Evolutionary conservation across 2,797 vertebrate species (phyloP).

Genomic region (Betta splendens): DNA sequence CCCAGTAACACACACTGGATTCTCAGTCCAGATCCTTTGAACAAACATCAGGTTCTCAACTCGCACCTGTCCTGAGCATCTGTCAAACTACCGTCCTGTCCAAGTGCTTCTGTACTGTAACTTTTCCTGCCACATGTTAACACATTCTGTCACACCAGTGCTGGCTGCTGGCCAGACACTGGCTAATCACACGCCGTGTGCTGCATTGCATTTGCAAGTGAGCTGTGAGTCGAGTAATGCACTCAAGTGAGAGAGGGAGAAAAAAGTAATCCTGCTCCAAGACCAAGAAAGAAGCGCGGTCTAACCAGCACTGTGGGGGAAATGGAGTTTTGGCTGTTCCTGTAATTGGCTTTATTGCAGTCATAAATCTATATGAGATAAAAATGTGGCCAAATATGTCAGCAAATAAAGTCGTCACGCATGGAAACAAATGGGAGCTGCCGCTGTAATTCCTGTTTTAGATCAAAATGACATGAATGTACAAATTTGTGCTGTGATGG

Average conservation of each 20-base stretch:
- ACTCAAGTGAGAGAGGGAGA: slow-evolving; percentile 2
- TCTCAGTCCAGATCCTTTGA: background rate
- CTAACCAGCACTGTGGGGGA: slow-evolving; percentile 36
- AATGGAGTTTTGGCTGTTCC: slow-evolving; percentile 34
- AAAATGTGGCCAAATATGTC: slow-evolving; percentile 81
- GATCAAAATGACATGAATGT: slow-evolving; percentile 80
- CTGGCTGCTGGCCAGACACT: slow-evolving; percentile 38
- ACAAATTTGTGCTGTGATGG: slow-evolving; percentile 69
- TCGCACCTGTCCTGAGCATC: slow-evolving; percentile 13
- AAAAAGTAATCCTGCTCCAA: slow-evolving; percentile 6
- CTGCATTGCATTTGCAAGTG: slow-evolving; percentile 26
- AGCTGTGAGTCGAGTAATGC: slow-evolving; percentile 28
- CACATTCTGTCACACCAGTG: slow-evolving; percentile 19
- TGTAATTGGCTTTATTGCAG: slow-evolving; percentile 73
- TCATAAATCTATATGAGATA: slow-evolving; percentile 71
- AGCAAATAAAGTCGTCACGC: slow-evolving; percentile 77
- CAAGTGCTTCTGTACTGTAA: slow-evolving; percentile 13
- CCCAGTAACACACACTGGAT: too few relatives aligned
- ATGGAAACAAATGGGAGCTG: slow-evolving; percentile 83
- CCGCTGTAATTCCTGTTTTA: slow-evolving; percentile 84
- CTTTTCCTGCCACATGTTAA: slow-evolving; percentile 27
- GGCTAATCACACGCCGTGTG: slow-evolving; percentile 39
- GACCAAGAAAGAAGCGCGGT: slow-evolving; percentile 24
- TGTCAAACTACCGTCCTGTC: slow-evolving; percentile 9
- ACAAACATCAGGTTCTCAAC: slow-evolving; percentile 25